These are phyloP conservation scores for Menidia beryllina DNA, from an alignment of 2,113 vertebrate species.

Conservation along the genomic window DNA sequence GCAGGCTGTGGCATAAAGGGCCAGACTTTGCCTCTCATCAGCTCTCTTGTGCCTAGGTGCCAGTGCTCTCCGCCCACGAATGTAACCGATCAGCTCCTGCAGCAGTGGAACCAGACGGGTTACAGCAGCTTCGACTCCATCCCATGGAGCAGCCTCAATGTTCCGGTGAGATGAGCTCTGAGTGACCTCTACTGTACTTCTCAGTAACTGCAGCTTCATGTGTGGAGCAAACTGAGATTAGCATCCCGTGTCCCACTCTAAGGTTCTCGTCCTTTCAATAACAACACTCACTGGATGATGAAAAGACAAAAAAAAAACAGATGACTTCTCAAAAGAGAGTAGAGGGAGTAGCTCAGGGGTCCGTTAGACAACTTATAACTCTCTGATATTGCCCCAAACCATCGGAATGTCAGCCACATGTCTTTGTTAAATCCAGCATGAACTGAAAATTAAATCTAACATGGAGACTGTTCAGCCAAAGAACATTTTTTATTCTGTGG, in stretches of 20 bases:
- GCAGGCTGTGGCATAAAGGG: not conserved
- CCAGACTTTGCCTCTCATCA: not conserved
- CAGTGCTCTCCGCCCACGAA: conserved; percentile 85
- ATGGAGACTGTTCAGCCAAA: too few relatives aligned
- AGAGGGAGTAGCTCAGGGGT: too few relatives aligned
- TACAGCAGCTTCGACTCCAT: conserved; percentile 80
- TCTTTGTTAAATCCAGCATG: too few relatives aligned
- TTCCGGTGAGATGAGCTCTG: conserved; percentile 83
- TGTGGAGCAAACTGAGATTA: not conserved
- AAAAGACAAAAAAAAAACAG: too few relatives aligned
- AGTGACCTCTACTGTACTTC: conserved; percentile 28
- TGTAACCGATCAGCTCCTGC: conserved; percentile 77
- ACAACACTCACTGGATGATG: too few relatives aligned
- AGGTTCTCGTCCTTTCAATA: too few relatives aligned
- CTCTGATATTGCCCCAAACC: not conserved
- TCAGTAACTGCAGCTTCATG: conserved; percentile 9
- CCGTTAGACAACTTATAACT: too few relatives aligned
- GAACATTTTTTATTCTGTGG: not conserved
- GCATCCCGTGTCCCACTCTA: not conserved
- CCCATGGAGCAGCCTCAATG: conserved; percentile 88
- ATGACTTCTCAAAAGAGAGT: too few relatives aligned
- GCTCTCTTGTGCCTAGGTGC: conserved; percentile 80
- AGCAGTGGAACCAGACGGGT: conserved; percentile 81
- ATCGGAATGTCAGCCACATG: not conserved
- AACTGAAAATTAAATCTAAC: not conserved